Percentiles rank a stretch among this genome's conserved stretches.
phyloP scores from a whole-genome alignment of 2,113 vertebrate species.

The Sapayoa aenigma region DNA sequence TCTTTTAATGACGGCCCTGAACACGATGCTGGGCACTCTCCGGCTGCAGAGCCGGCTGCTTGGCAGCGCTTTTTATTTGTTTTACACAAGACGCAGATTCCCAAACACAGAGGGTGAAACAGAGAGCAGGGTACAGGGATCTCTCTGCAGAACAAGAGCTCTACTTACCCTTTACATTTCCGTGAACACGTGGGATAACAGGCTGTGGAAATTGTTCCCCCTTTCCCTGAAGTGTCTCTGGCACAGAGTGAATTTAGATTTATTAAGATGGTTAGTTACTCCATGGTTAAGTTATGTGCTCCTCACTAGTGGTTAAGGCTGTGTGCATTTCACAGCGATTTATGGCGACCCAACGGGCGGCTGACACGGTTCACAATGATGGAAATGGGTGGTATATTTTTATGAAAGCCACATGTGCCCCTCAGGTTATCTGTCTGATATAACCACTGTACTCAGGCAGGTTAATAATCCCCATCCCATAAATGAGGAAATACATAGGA shows the following conservation, averaged over 20 bases:
- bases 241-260: conserved; percentile 5
- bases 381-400: conserved; percentile 8
- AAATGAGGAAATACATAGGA: conserved; percentile 1
- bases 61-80: conserved; percentile 17
- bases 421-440: conserved; percentile 19
- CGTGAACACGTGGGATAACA: background rate
- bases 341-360: conserved; percentile 14
- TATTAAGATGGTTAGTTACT: conserved; percentile 21
- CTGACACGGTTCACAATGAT: background rate
- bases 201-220: background rate
- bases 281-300: background rate
- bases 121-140: background rate
- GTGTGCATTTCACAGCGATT: conserved; percentile 31
- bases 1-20: conserved; percentile 46
- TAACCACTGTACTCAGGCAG: background rate
- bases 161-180: background rate
- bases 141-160: background rate
- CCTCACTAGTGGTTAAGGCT: conserved; percentile 3
- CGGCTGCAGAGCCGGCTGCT: conserved; percentile 6
- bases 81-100: background rate
- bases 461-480: conserved; percentile 20
- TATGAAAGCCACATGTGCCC: conserved; percentile 23
- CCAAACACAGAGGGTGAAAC: background rate
- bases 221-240: background rate
- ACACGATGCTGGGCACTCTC: background rate